These are phyloP conservation scores for Leucania comma DNA, from an alignment of 2,888 invertebrate species.

Conservation along the genomic window DNA sequence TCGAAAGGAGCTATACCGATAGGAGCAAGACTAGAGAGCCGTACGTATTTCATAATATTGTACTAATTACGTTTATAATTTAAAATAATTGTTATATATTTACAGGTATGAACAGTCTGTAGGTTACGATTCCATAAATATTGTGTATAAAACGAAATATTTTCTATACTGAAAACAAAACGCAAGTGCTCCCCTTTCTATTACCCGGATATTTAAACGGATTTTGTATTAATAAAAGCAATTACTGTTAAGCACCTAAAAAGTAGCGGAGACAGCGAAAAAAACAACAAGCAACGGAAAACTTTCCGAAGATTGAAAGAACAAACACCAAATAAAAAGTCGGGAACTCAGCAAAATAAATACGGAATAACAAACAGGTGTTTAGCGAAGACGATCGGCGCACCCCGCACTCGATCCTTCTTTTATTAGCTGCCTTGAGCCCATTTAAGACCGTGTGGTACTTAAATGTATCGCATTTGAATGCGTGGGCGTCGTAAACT, in stretches of 20 bases:
- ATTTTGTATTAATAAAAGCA: conserved; percentile 54
- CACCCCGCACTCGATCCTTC: conserved; percentile 62
- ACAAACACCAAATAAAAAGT: conserved; percentile 55
- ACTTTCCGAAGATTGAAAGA: conserved; percentile 59
- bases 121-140: too few relatives aligned
- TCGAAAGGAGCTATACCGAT: too few relatives aligned
- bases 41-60: too few relatives aligned
- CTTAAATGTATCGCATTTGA: conserved; percentile 69
- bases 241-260: conserved; percentile 46
- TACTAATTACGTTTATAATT: too few relatives aligned
- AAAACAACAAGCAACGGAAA: conserved; percentile 37
- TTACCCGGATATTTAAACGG: conserved; percentile 19
- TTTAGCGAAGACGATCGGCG: conserved; percentile 68
- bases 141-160: too few relatives aligned
- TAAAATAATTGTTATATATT: too few relatives aligned
- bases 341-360: conserved; percentile 61
- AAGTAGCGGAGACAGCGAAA: conserved; percentile 40
- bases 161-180: background rate
- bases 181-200: conserved; percentile 17
- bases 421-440: conserved; percentile 75
- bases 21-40: too few relatives aligned
- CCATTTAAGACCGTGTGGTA: conserved; percentile 68
- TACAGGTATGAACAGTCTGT: background rate
- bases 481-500: conserved; percentile 69
- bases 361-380: conserved; percentile 73